Base-by-base conservation (phyloP, 2,797 vertebrate genomes). In the Aselliscus stoliczkanus region DNA sequence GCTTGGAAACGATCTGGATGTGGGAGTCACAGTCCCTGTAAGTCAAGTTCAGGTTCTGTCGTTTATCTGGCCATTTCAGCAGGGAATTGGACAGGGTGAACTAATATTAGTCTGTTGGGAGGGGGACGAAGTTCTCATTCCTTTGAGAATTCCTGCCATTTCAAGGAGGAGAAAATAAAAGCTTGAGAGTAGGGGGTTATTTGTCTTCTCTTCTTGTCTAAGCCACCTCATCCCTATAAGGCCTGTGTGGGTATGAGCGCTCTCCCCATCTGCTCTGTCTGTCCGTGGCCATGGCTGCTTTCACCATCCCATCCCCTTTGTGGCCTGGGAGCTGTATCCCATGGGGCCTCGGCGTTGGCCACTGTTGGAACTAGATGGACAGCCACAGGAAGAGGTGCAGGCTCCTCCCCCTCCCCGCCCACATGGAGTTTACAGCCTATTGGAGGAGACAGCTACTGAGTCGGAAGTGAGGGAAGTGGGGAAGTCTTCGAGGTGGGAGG, bases 111-210 rank as follows among this genome's bases (percentile, higher is more conserved):
- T 11, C 62, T 50, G 0, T 54, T 20, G 23, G 58, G 67, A 87
- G 37, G 13, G 18, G 31, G n/a, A 56, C 21, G 23, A 23, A 76
- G n/a, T 47, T 23, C 44, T 50, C 18, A 20, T 83, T 89, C 89
- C 54, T 85, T 50, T 80, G 75, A 84, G 65, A 88, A 85, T 20
- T 6, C 80, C 25, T 77, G 31, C 75, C 76, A 85, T 60, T 84
- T 90, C 27, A 52, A 93, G 75, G 79, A 79, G 77, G 37, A 87
- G 34, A 76, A 90, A 65, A 88, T 47, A 34, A 67, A 93, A 44
- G n/a, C 39, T 70, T 39, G 37, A 72, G 70, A 37, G 4, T 4
- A 34, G 42, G 44, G 37, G 34, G 70, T 90, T 77, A 9, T 62
- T 52, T 86, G 14, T 64, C 15, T 65, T 79, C 60, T 86, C 29